A percentile compares a stretch with the other conserved stretches of the same genome.
Conservation (phyloP, 2,797 vertebrate genomes). For the Apogon hyalosoma region DNA sequence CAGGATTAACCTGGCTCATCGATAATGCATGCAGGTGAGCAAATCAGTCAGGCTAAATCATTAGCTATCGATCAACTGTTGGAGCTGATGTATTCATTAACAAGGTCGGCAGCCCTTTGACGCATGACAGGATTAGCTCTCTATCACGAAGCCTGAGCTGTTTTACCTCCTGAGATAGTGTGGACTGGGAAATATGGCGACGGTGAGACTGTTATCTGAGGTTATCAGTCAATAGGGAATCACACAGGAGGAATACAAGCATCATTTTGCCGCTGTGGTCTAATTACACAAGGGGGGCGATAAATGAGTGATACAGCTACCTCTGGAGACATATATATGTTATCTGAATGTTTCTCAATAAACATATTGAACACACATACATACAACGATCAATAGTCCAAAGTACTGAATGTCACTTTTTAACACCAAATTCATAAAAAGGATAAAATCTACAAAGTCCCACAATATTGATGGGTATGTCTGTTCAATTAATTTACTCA, state of each 20-base stretch:
- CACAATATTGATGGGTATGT: too few relatives aligned
- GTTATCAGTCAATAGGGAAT: slow-evolving; percentile 8
- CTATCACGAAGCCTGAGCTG: not conserved
- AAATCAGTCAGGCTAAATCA: slow-evolving; percentile 53
- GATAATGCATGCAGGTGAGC: slow-evolving; percentile 43
- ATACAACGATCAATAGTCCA: not conserved
- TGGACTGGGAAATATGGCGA: slow-evolving; percentile 8
- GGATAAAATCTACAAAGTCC: too few relatives aligned
- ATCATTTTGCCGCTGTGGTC: slow-evolving; percentile 3
- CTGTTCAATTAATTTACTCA: too few relatives aligned
- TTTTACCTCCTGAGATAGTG: slow-evolving; percentile 41
- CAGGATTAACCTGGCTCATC: slow-evolving; percentile 52
- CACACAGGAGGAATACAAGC: not conserved
- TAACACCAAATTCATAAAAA: too few relatives aligned
- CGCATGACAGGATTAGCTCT: slow-evolving; percentile 25
- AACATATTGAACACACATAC: not conserved
- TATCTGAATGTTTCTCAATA: too few relatives aligned
- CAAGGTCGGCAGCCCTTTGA: slow-evolving; percentile 38
- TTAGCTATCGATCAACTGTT: slow-evolving; percentile 62
- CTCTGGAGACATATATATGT: too few relatives aligned
- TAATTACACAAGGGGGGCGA: slow-evolving; percentile 26
- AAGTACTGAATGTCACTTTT: not conserved
- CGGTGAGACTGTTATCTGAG: slow-evolving; percentile 35
- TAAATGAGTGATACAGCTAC: slow-evolving; percentile 7
- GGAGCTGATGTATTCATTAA: slow-evolving; percentile 66